A percentile compares a stretch with the other conserved stretches of the same genome.
Conservation (phyloP, 2,888 invertebrate species). For the Tachina lurida region DNA sequence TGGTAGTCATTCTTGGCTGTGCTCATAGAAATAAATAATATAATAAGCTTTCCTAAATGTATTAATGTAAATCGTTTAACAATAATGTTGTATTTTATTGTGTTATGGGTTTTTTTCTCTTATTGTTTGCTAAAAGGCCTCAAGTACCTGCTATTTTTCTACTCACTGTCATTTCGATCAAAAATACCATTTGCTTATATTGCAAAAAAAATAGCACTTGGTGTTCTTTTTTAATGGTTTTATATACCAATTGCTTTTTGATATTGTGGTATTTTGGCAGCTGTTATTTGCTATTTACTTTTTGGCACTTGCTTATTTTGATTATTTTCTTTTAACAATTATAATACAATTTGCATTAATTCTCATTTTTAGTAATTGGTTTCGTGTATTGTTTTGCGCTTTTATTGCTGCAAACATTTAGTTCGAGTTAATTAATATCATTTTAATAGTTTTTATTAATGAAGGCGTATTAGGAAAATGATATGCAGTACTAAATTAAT, state of each 20-base stretch:
- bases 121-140: neutral
- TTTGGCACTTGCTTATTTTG: neutral
- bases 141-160: constrained; percentile 13
- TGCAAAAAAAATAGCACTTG: too few species aligned
- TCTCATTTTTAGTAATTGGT: constrained; percentile 12
- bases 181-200: neutral
- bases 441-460: too few species aligned
- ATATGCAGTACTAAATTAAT: too few species aligned
- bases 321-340: neutral
- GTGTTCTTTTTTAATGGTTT: neutral
- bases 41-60: constrained; percentile 2
- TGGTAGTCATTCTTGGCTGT: neutral
- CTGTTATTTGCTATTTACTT: neutral
- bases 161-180: neutral
- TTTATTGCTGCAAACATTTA: too few species aligned
- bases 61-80: constrained; percentile 42
- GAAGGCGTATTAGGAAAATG: too few species aligned
- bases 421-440: too few species aligned
- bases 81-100: constrained; percentile 15
- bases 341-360: neutral
- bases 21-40: neutral
- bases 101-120: neutral
- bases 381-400: neutral
- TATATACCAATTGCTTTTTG: neutral
- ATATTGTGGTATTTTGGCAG: constrained; percentile 3